Percentiles rank a stretch among this genome's conserved stretches.
Conservation (phyloP, 2,113 vertebrate genomes). For the Chlorodrepanis virens region DNA sequence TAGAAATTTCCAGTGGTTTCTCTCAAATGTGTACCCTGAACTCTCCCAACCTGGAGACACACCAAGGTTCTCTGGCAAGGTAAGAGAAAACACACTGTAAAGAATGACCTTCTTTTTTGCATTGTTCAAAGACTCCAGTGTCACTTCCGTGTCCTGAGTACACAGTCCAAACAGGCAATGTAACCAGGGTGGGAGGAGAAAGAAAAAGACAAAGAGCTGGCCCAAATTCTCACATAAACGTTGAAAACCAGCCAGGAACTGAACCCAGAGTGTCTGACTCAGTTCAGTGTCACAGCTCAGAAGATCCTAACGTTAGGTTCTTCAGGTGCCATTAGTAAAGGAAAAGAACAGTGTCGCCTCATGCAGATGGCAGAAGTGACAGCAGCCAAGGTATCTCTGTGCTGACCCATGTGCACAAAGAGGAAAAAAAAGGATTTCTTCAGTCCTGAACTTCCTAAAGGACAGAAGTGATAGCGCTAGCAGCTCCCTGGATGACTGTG, state of each 20-base stretch:
- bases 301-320: background rate
- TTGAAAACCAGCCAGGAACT: background rate
- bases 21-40: conserved; percentile 82
- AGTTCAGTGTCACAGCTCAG: background rate
- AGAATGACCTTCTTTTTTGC: background rate
- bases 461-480: background rate
- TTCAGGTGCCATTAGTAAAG: background rate
- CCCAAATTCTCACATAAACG: background rate
- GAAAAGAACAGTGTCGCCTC: background rate
- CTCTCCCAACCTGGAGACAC: conserved; percentile 73
- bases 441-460: background rate
- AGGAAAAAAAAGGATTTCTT: background rate
- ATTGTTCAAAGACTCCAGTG: background rate
- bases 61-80: conserved; percentile 82
- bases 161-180: background rate
- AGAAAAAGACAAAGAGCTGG: background rate
- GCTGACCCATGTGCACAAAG: background rate
- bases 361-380: background rate
- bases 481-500: background rate
- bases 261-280: background rate
- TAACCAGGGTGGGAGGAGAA: background rate
- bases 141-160: background rate
- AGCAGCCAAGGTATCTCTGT: background rate
- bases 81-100: conserved; percentile 20
- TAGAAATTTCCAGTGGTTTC: conserved; percentile 86